Percentiles rank a stretch among this genome's conserved stretches.
Conservation (phyloP, 2,888 invertebrate species). For the Nomada ferruginata region DNA sequence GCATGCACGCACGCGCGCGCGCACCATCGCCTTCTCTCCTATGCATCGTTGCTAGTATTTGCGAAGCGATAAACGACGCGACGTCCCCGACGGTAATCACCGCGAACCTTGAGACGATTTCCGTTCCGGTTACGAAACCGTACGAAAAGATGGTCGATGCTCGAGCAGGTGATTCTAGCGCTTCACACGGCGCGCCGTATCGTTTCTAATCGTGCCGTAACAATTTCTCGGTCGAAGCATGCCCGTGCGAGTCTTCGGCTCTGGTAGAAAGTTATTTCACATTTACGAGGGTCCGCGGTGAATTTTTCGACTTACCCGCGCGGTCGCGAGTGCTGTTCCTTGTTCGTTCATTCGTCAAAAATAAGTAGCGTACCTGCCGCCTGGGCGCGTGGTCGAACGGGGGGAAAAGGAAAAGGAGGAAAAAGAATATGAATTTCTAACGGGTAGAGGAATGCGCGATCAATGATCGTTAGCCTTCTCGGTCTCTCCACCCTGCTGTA, state of each 20-base stretch:
- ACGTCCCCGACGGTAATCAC: not conserved
- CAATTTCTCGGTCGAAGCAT: slow-evolving; percentile 29
- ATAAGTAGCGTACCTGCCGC: too few relatives aligned
- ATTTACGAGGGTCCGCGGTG: slow-evolving; percentile 62
- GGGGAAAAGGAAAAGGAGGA: not conserved
- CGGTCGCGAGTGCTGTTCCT: not conserved
- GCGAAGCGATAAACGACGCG: not conserved
- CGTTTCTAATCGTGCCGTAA: not conserved
- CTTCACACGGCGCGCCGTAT: not conserved
- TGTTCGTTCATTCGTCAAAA: not conserved
- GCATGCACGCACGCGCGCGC: too few relatives aligned
- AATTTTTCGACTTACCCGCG: slow-evolving; percentile 54
- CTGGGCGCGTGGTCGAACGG: not conserved
- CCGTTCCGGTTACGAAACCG: slow-evolving; percentile 57
- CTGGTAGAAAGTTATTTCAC: slow-evolving; percentile 72
- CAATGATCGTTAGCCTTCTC: not conserved
- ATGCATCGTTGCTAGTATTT: not conserved
- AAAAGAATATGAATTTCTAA: not conserved
- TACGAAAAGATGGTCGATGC: slow-evolving; percentile 31
- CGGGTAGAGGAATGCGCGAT: slow-evolving; percentile 16
- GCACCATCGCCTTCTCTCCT: not conserved
- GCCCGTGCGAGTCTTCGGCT: slow-evolving; percentile 43
- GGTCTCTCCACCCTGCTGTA: not conserved
- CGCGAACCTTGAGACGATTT: slow-evolving; percentile 12
- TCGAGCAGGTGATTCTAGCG: slow-evolving; percentile 47